These are phyloP conservation scores for Prenolepis imparis DNA, from an alignment of 2,888 invertebrate genomes.

Conservation along the genomic window DNA sequence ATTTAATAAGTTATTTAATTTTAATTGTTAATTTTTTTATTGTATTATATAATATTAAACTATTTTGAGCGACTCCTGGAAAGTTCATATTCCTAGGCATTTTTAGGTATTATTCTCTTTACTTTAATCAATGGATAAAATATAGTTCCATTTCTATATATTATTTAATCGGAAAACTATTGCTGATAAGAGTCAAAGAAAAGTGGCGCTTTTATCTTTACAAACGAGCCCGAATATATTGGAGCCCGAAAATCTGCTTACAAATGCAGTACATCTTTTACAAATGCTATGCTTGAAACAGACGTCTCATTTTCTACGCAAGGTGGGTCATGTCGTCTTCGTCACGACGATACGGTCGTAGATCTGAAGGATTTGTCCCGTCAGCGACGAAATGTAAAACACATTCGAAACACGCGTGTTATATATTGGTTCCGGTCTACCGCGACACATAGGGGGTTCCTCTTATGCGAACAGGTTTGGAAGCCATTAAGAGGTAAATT, in stretches of 20 bases:
- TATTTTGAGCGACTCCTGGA: background rate
- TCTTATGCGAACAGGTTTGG: slow-evolving; percentile 39
- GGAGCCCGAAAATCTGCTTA: slow-evolving; percentile 68
- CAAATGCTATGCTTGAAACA: slow-evolving; percentile 68
- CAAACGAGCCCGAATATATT: slow-evolving; percentile 53
- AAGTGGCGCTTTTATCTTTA: background rate
- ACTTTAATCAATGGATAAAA: background rate
- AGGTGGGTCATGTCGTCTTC: slow-evolving; percentile 79
- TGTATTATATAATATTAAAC: background rate
- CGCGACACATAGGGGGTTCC: background rate
- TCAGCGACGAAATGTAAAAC: slow-evolving; percentile 78
- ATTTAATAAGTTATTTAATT: background rate
- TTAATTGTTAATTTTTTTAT: background rate
- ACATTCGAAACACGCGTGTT: slow-evolving; percentile 74
- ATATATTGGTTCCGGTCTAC: slow-evolving; percentile 80
- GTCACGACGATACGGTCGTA: slow-evolving; percentile 69
- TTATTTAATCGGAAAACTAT: background rate
- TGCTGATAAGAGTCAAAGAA: background rate
- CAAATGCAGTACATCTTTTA: slow-evolving; percentile 67
- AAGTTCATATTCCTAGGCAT: background rate
- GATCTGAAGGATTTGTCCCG: slow-evolving; percentile 79
- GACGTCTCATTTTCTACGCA: slow-evolving; percentile 71
- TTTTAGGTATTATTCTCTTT: background rate
- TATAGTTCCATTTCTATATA: background rate
- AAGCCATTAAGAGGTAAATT: slow-evolving; percentile 24